These are phyloP conservation scores for Holotrichia oblita DNA, from an alignment of 1,140 invertebrate species.

Conservation along the genomic window DNA sequence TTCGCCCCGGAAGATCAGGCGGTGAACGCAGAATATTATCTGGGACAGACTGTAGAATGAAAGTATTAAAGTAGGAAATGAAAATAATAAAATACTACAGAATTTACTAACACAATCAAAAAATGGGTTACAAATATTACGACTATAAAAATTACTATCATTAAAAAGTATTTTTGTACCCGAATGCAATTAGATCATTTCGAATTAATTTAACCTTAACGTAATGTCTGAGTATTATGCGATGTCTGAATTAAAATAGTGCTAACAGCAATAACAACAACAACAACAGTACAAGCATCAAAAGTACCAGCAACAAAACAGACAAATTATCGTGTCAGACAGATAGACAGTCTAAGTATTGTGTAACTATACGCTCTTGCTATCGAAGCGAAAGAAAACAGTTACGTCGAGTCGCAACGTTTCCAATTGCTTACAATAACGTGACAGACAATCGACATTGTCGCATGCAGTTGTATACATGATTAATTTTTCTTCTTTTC, in stretches of 20 bases:
- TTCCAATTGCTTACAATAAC: neutral
- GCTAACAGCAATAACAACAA: neutral
- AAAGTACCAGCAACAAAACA: neutral
- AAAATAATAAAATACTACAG: too few species aligned
- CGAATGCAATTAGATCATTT: neutral
- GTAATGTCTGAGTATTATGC: neutral
- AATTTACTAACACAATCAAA: too few species aligned
- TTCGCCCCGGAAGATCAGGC: too few species aligned
- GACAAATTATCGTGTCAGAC: conserved; percentile 20
- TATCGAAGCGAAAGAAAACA: neutral
- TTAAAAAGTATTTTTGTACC: too few species aligned
- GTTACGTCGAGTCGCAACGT: neutral
- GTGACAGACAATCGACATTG: neutral
- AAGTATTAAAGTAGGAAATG: too few species aligned
- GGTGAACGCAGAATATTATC: too few species aligned
- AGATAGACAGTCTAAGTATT: neutral
- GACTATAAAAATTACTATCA: too few species aligned
- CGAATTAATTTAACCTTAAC: conserved; percentile 12
- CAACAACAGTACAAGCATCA: too few species aligned
- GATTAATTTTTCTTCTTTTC: neutral
- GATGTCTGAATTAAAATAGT: conserved; percentile 4
- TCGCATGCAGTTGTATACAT: neutral
- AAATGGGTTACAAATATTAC: too few species aligned
- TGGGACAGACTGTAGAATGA: too few species aligned
- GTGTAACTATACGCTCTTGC: conserved; percentile 4